Base-by-base conservation (phyloP, 2,888 invertebrate species). In the Orchestes rusci region DNA sequence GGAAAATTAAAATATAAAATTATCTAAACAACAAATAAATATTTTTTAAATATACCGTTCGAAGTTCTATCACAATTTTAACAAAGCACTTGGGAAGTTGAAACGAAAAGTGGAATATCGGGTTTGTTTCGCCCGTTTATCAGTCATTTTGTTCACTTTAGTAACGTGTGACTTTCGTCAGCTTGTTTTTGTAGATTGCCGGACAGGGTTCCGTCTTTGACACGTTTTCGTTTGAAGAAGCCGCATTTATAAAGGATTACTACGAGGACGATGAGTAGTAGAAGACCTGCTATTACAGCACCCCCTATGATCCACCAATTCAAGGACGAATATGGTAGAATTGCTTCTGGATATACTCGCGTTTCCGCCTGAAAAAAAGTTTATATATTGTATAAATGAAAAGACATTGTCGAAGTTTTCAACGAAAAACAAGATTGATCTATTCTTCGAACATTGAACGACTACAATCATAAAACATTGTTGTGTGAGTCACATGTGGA, bases 251-350 rank as follows among this genome's bases (percentile, higher is more conserved):
- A 91, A 46, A 95, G 71, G 16, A 84, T 75, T 37, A 86, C 74
- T 31, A 87, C 85, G 38, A 95, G 73, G 2, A 91, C 65, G 27
- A 90, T 77, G 23, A 96, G 73, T 15, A 96, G 73, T 53, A 94
- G 62, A 23, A 96, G 71, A 7, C 95, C 95, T 2, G 83, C 84
- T 44, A 89, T 73, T 39, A 90, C 80, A 23, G 94, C 85, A 37
- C 90, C 74, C 52, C 85, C 80, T 51, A 90, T 89, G 52, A 94
- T 83, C 89, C 93, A 93, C 55, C 87, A 72, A 10, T 88, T 85
- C 4, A 91, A 79, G n/a, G 82, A 80, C 16, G 81, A 76, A 16
- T 82, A 80, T 55, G 83, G 80, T 56, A 80, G 82, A 54, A 85
- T 82, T 45, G 85, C 70, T 63, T 88, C 87, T 37, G 93, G 92